These are phyloP conservation scores for Neoarius graeffei DNA, from an alignment of 2,113 vertebrate species.

Conservation along the genomic window DNA sequence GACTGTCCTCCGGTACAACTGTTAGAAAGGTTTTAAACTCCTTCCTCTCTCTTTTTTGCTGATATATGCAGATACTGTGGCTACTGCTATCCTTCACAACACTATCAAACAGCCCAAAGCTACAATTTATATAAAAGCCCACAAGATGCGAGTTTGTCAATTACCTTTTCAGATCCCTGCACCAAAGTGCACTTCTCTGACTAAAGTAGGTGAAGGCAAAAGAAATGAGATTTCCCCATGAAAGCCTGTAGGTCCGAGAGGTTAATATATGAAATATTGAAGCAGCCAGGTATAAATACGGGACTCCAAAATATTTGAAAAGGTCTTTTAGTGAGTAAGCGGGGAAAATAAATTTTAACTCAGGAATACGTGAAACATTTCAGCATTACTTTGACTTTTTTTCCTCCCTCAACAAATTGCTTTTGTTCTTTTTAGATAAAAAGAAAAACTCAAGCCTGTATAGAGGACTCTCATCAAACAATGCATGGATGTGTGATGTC, in stretches of 20 bases:
- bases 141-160: neutral
- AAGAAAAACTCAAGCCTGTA: constrained; percentile 20
- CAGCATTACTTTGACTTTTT: neutral
- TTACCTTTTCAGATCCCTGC: neutral
- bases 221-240: neutral
- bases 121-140: neutral
- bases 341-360: constrained; percentile 28
- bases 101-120: constrained; percentile 6
- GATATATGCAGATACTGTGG: neutral
- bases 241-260: neutral
- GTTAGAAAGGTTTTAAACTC: neutral
- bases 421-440: constrained; percentile 28
- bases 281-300: constrained; percentile 10
- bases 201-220: constrained; percentile 29
- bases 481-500: constrained; percentile 29
- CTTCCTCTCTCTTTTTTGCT: neutral
- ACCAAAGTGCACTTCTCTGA: neutral
- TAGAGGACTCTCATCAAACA: constrained; percentile 30
- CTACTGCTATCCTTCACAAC: neutral
- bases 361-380: neutral
- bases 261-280: constrained; percentile 35
- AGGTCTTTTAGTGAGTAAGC: neutral
- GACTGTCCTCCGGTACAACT: neutral
- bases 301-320: constrained; percentile 17
- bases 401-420: neutral